Conservation (phyloP, 2,797 vertebrate genomes). For the Spondyliosoma cantharus region DNA sequence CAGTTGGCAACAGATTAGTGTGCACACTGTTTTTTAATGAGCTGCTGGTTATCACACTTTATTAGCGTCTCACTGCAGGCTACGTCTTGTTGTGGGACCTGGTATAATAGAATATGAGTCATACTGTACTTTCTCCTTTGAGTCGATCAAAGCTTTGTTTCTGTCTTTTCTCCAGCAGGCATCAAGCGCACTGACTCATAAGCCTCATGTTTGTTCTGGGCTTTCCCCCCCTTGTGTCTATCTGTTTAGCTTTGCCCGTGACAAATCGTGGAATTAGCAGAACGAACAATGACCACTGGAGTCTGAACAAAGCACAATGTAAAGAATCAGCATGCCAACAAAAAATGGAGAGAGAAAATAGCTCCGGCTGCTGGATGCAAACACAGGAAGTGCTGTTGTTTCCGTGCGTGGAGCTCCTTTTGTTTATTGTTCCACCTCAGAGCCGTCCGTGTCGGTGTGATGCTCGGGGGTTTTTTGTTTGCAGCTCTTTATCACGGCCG, state of each 20-base stretch:
- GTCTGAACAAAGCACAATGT: conserved; percentile 48
- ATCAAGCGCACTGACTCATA: conserved; percentile 51
- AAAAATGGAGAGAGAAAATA: conserved; percentile 44
- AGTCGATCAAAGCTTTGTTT: conserved; percentile 43
- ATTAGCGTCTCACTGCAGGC: neutral
- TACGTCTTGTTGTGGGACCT: neutral
- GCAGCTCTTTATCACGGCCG: neutral
- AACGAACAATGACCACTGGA: conserved; percentile 47
- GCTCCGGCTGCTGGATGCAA: conserved; percentile 36
- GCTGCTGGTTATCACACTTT: neutral
- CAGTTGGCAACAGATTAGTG: neutral
- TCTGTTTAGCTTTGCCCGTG: conserved; percentile 30
- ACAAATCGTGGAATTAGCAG: conserved; percentile 54
- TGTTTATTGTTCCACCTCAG: conserved; percentile 47
- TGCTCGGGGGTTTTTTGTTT: neutral
- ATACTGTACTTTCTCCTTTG: conserved; percentile 29
- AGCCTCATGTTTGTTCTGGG: conserved; percentile 40
- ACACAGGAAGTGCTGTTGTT: conserved; percentile 47
- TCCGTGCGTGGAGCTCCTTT: conserved; percentile 6
- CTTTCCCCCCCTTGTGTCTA: neutral
- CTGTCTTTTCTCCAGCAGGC: conserved; percentile 10
- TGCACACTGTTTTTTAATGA: conserved; percentile 3
- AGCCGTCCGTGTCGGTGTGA: neutral
- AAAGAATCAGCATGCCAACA: conserved; percentile 33
- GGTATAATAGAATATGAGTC: conserved; percentile 24